Conservation (phyloP, 2,797 vertebrate genomes). For the Alcedo quadribrachys region DNA sequence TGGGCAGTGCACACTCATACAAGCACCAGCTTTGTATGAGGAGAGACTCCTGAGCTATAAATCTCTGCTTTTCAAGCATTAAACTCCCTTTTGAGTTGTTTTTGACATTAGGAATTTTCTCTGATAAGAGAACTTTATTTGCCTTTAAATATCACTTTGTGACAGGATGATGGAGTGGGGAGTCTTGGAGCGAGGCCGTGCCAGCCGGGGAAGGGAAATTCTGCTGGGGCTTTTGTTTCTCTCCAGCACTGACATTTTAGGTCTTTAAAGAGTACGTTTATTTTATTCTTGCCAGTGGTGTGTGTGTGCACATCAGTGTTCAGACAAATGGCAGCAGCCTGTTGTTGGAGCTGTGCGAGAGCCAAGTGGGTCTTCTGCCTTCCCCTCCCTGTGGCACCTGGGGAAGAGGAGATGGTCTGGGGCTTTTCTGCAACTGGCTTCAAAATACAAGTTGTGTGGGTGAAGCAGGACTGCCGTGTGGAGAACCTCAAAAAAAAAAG, state of each 20-base stretch:
- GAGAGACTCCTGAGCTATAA: neutral
- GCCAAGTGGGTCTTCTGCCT: neutral
- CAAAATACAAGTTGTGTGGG: neutral
- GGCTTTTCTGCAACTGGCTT: neutral
- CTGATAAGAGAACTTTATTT: slow-evolving; percentile 62
- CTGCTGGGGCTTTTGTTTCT: slow-evolving; percentile 63
- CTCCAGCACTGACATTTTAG: slow-evolving; percentile 38
- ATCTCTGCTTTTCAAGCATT: slow-evolving; percentile 12
- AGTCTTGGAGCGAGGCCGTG: slow-evolving; percentile 62
- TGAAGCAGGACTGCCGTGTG: neutral
- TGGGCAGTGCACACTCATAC: neutral
- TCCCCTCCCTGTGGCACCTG: neutral
- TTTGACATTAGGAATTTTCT: slow-evolving; percentile 60
- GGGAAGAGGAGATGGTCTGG: neutral
- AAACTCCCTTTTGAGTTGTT: slow-evolving; percentile 45
- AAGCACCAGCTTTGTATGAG: neutral
- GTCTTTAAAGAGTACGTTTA: slow-evolving; percentile 42
- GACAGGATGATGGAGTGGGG: slow-evolving; percentile 70
- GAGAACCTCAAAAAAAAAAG: neutral
- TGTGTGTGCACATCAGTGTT: neutral
- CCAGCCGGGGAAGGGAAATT: slow-evolving; percentile 65
- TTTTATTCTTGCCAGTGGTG: slow-evolving; percentile 55
- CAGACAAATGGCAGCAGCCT: slow-evolving; percentile 37
- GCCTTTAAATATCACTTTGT: slow-evolving; percentile 69
- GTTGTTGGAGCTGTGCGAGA: neutral